phyloP scores from a whole-genome alignment of 2,113 vertebrate genomes.

The Prinia subflava region DNA sequence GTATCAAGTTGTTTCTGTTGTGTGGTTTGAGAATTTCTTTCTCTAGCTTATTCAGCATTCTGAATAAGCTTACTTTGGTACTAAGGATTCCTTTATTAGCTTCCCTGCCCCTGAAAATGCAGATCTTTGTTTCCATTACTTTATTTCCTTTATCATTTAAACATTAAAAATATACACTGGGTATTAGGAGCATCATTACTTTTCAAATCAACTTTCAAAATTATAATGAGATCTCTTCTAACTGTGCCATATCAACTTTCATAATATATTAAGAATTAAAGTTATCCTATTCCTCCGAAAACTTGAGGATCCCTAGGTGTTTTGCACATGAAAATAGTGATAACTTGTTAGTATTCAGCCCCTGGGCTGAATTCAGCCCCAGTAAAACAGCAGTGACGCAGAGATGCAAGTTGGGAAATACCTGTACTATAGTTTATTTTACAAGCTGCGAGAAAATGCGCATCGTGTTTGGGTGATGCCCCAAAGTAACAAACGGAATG shows the following conservation, averaged over 20 bases:
- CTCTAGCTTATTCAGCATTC: neutral
- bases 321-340: neutral
- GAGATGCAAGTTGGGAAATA: neutral
- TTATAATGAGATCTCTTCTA: neutral
- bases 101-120: neutral
- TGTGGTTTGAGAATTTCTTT: neutral
- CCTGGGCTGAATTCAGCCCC: neutral
- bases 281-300: neutral
- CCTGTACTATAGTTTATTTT: neutral
- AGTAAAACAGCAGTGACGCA: neutral
- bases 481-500: neutral
- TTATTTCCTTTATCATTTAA: neutral
- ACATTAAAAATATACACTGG: neutral
- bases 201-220: neutral
- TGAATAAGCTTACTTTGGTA: neutral
- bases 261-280: neutral
- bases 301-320: neutral
- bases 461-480: fast-evolving
- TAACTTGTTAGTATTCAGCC: neutral
- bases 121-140: neutral
- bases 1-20: neutral
- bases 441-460: fast-evolving
- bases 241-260: neutral
- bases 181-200: neutral
- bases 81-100: neutral